Conservation (phyloP, 2,888 invertebrate species). For the Argynnis bischoffii region DNA sequence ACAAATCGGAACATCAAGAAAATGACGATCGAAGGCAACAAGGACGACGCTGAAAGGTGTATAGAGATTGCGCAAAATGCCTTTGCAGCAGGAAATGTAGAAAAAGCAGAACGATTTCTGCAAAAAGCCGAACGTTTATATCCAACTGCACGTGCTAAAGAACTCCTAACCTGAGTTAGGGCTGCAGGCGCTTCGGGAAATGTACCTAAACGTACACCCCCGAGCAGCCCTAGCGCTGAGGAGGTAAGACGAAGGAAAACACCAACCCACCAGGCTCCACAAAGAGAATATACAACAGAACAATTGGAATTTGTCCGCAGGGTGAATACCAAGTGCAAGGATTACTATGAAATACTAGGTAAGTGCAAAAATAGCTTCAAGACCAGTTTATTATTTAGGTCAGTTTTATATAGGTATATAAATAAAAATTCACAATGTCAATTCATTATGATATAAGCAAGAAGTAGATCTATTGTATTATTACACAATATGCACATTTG, state of each 20-base stretch:
- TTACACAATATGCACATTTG: too few relatives aligned
- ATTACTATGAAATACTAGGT: slow-evolving; percentile 97
- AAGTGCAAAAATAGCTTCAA: slow-evolving; percentile 58
- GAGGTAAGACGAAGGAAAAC: slow-evolving; percentile 62
- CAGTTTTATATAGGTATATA: neutral
- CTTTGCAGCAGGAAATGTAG: too few relatives aligned
- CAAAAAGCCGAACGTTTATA: slow-evolving; percentile 94
- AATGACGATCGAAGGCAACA: too few relatives aligned
- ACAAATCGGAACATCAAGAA: too few relatives aligned
- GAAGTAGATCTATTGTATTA: too few relatives aligned
- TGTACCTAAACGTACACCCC: slow-evolving; percentile 65
- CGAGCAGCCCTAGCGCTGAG: slow-evolving; percentile 53
- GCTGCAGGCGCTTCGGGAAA: slow-evolving; percentile 70
- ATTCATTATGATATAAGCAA: too few relatives aligned
- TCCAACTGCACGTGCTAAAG: slow-evolving; percentile 92
- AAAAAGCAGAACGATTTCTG: too few relatives aligned
- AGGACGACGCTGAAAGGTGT: too few relatives aligned
- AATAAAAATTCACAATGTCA: neutral
- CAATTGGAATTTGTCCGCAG: slow-evolving; percentile 87
- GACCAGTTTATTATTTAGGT: slow-evolving; percentile 2
- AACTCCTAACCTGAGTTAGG: slow-evolving; percentile 69
- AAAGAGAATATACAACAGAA: slow-evolving; percentile 87
- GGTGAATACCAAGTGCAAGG: slow-evolving; percentile 89
- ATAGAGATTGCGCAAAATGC: too few relatives aligned
- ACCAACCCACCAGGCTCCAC: slow-evolving; percentile 62